Percentiles rank a stretch among this genome's conserved stretches.
phyloP scores from a whole-genome alignment of 2,797 vertebrate species.

The Phoebastria nigripes region DNA sequence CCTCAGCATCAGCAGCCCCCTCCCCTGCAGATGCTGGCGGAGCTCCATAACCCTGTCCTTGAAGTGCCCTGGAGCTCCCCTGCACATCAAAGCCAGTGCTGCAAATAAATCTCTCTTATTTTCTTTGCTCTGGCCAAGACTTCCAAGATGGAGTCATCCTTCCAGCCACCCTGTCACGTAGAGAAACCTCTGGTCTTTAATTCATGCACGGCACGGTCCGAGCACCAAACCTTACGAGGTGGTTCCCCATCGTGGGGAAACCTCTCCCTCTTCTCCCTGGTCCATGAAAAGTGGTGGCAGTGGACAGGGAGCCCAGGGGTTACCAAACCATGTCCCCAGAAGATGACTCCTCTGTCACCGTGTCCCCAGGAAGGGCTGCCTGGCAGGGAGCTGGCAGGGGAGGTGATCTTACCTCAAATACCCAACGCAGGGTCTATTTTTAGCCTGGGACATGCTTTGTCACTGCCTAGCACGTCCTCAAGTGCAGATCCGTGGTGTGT shows the following conservation, averaged over 20 bases:
- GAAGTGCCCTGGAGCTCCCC: neutral
- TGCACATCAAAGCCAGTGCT: accelerated
- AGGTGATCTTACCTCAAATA: conserved; percentile 41
- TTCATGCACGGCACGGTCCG: accelerated
- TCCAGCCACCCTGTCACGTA: accelerated
- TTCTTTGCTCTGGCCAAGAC: neutral
- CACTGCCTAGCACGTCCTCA: conserved; percentile 46
- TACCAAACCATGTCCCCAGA: neutral
- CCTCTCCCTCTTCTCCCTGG: neutral
- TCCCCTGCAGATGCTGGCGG: neutral
- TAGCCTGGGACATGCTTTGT: conserved; percentile 57
- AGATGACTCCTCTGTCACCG: accelerated
- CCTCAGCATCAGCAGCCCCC: neutral
- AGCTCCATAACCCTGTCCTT: neutral
- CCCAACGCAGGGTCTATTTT: conserved; percentile 53
- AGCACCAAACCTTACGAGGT: neutral
- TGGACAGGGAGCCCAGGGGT: neutral
- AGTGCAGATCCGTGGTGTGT: conserved; percentile 8
- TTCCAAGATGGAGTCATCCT: neutral
- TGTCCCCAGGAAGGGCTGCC: neutral
- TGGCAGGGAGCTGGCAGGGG: neutral
- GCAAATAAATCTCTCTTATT: neutral
- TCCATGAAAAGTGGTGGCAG: neutral
- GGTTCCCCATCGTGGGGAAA: neutral
- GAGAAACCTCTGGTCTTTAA: neutral